A percentile compares a stretch with the other conserved stretches of the same genome.
These are phyloP conservation scores for Scytalopus superciliaris DNA, from an alignment of 2,113 vertebrate genomes.

Conservation along the genomic window DNA sequence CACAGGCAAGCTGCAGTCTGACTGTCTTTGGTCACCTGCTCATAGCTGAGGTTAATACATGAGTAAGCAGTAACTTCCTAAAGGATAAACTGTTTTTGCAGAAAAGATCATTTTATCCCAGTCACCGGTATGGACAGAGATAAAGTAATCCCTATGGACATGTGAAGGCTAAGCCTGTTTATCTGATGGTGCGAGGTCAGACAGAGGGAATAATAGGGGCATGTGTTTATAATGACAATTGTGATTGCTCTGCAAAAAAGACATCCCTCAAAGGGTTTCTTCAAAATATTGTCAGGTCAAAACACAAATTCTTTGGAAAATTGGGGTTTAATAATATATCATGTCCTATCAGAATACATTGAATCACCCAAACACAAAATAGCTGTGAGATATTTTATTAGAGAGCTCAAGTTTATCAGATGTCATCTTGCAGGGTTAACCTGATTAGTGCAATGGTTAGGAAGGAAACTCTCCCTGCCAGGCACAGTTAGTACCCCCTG, in stretches of 20 bases:
- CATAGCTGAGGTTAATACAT: neutral
- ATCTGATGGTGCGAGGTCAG: neutral
- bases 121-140: neutral
- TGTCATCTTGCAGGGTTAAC: neutral
- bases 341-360: neutral
- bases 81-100: slow-evolving; percentile 14
- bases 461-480: neutral
- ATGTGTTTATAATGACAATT: neutral
- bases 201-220: neutral
- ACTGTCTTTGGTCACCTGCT: neutral
- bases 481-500: neutral
- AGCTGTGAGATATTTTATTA: neutral
- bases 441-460: neutral
- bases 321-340: neutral
- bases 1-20: neutral
- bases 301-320: neutral
- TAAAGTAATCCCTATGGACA: neutral
- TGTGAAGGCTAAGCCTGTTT: neutral
- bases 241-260: neutral
- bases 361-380: neutral
- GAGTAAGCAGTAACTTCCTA: slow-evolving; percentile 22
- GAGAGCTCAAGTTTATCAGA: neutral
- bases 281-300: neutral
- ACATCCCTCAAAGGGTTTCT: neutral
- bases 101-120: neutral